These are phyloP conservation scores for Notolabrus celidotus DNA, from an alignment of 2,797 vertebrate species.

Conservation along the genomic window DNA sequence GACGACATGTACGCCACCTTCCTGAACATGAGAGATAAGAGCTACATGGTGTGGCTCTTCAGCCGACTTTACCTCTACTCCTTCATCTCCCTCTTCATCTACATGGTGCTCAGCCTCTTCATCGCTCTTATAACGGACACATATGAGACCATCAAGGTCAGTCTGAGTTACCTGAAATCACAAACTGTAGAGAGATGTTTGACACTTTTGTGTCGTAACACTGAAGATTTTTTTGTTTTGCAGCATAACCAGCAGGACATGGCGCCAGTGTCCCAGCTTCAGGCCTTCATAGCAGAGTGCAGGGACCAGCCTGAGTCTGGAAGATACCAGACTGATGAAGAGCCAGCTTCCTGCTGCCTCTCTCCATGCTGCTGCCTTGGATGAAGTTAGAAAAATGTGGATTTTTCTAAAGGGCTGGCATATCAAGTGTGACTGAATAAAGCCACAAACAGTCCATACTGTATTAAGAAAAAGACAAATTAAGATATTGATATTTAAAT, in stretches of 20 bases:
- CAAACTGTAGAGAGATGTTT: background rate
- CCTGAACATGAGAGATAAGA: constrained; percentile 90
- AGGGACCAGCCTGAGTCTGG: constrained; percentile 90
- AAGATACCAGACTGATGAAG: constrained; percentile 85
- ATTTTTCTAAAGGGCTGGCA: background rate
- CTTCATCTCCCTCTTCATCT: constrained; percentile 96
- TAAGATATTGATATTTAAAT: background rate
- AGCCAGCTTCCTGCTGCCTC: constrained; percentile 57
- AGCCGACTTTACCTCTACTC: constrained; percentile 95
- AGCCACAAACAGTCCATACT: background rate
- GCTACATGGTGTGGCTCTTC: constrained; percentile 94
- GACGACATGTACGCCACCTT: constrained; percentile 97
- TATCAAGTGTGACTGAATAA: constrained; percentile 9
- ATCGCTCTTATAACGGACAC: constrained; percentile 96
- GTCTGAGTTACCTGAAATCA: constrained; percentile 27
- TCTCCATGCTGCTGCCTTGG: constrained; percentile 72
- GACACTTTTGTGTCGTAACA: background rate
- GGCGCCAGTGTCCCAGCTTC: constrained; percentile 88
- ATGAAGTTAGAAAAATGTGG: constrained; percentile 47
- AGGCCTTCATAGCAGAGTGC: constrained; percentile 89
- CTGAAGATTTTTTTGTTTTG: background rate
- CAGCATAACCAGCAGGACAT: constrained; percentile 91
- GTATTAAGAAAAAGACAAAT: background rate
- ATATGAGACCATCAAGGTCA: constrained; percentile 96
- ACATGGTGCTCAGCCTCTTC: constrained; percentile 98